Conservation (phyloP, 2,888 invertebrate species). For the Ellobium chinense region DNA sequence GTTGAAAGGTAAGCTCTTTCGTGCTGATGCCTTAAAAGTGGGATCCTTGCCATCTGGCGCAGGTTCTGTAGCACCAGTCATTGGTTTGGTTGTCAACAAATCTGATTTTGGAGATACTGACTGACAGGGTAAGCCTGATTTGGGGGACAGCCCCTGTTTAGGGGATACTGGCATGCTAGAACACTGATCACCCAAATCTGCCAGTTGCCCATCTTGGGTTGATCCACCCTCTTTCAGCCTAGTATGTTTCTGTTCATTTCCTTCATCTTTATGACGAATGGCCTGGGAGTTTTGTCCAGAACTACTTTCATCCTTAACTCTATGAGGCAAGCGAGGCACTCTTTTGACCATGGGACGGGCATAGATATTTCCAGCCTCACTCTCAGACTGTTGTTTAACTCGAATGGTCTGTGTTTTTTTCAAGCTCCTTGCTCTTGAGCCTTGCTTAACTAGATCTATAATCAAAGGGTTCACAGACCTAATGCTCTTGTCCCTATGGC, state of each 20-base stretch:
- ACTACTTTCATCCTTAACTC: not conserved
- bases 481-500: constrained; percentile 53
- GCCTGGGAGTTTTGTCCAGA: not conserved
- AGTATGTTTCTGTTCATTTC: not conserved
- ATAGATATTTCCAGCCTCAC: constrained; percentile 34
- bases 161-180: not conserved
- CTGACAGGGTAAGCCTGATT: not conserved
- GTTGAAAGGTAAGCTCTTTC: constrained; percentile 46
- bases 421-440: constrained; percentile 51
- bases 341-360: constrained; percentile 35
- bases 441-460: constrained; percentile 67
- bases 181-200: not conserved
- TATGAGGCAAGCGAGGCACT: constrained; percentile 14
- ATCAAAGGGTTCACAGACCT: constrained; percentile 51
- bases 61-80: not conserved
- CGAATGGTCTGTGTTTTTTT: constrained; percentile 60
- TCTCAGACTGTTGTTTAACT: constrained; percentile 4
- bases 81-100: not conserved
- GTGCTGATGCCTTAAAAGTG: not conserved
- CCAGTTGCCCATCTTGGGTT: not conserved
- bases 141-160: not conserved
- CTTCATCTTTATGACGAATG: not conserved
- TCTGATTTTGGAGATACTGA: not conserved
- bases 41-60: not conserved
- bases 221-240: not conserved